Evolutionary conservation across 2,888 invertebrate species (phyloP), one percentile per base, ranked within the genome.

Genomic region (Polylopha cassiicola): DNA sequence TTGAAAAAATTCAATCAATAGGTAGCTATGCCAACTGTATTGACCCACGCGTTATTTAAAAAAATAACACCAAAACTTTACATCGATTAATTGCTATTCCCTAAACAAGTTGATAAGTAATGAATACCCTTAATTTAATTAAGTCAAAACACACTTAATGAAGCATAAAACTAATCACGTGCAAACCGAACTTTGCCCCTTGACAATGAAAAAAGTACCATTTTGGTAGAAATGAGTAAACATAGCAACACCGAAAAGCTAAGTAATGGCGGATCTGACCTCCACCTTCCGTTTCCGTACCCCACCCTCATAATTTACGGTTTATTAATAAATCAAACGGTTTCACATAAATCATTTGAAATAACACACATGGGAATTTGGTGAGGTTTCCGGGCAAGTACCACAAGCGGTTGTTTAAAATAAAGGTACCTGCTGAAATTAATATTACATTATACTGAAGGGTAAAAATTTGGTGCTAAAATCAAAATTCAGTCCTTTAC

Each of bases 231-330:
- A 55, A 51, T 50, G 55, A 48, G 55, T 54, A 61, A 61, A 57
- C 56, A 50, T 43, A 30, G 37, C 46, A 38, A 55, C 49, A 51
- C 50, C 47, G 50, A 36, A 44, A 41, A 16, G 32, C 43, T 53
- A 43, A 53, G 55, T 62, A 59, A 66, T 62, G 63, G 59, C 65
- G 65, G 68, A 65, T 51, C 50, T 67, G 55, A 71, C 67, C 71
- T 51, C 53, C 51, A 65, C 66, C 70, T 72, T 70, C 68, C 68
- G 66, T 44, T 71, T 72, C 70, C 66, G 60, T 36, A 41, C 36
- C 42, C 42, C 26, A 32, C 27, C 23, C 22, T 20, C 21, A 14
- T 29, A 32, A 37, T 42, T 44, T 32, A 44, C 41, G 43, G 51
- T 55, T 48, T 59, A 61, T 55, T 55, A 56, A 57, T 63, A 56